Conservation (phyloP, 1,140 invertebrate species). For the Lerema accius region DNA sequence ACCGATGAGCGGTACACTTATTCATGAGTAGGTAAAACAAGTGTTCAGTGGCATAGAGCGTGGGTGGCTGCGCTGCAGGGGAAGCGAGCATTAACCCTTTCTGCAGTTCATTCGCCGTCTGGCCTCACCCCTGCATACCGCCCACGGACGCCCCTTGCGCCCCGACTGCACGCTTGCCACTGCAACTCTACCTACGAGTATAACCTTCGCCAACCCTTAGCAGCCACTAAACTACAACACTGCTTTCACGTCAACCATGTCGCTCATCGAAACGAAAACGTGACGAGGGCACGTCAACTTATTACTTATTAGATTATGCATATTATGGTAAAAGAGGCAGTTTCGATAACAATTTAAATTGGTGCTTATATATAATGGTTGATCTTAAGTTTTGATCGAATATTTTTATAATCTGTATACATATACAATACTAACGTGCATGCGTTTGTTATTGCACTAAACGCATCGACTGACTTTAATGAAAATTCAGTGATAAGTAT, state of each 20-base stretch:
- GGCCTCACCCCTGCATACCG: constrained; percentile 75
- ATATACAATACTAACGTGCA: no score
- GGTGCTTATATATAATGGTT: no score
- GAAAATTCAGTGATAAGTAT: no score
- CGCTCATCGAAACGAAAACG: constrained; percentile 6
- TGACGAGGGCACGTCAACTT: background rate
- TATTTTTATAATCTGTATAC: no score
- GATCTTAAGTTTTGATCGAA: no score
- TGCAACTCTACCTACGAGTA: constrained; percentile 28
- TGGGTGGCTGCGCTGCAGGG: constrained; percentile 71
- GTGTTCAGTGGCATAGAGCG: constrained; percentile 54
- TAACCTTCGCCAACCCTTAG: constrained; percentile 19
- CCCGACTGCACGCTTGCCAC: constrained; percentile 59
- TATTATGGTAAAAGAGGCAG: background rate
- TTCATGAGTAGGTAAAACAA: constrained; percentile 46
- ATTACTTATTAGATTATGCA: background rate
- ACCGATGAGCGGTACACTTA: constrained; percentile 24
- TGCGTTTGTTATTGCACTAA: no score
- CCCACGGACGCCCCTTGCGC: constrained; percentile 61
- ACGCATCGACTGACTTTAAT: no score
- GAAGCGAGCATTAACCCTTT: constrained; percentile 80
- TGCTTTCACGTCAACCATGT: constrained; percentile 3
- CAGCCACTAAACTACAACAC: constrained; percentile 6
- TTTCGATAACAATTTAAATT: background rate
- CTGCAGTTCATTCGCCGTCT: constrained; percentile 83